These are phyloP conservation scores for Micronisus gabar DNA, from an alignment of 2,113 vertebrate species.

Conservation along the genomic window DNA sequence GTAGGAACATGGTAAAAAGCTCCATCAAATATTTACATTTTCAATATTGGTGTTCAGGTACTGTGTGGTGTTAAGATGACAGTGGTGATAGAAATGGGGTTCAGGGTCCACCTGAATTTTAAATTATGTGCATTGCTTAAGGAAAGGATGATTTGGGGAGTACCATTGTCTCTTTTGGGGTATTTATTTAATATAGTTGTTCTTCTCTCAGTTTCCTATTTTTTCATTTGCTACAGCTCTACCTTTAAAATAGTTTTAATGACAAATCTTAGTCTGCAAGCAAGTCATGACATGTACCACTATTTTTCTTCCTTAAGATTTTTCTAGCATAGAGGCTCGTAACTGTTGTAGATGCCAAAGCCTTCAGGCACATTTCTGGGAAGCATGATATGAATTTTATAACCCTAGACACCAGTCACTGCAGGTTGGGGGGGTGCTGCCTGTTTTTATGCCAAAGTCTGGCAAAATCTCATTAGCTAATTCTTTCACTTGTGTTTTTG, in stretches of 20 bases:
- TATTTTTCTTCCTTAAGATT: background rate
- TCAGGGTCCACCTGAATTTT: background rate
- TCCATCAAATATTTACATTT: constrained; percentile 33
- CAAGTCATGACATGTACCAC: background rate
- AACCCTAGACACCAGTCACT: background rate
- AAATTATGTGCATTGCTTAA: background rate
- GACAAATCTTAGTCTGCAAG: background rate
- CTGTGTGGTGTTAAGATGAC: background rate
- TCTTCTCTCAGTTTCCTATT: background rate
- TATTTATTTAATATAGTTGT: background rate
- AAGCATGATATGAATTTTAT: background rate
- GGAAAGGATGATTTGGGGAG: background rate
- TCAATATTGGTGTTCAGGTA: background rate
- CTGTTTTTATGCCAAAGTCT: background rate
- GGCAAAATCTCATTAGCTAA: background rate
- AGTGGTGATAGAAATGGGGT: background rate
- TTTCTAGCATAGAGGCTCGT: background rate
- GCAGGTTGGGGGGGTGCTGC: background rate
- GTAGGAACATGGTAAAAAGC: background rate
- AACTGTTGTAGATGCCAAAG: background rate
- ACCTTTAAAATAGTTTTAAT: background rate
- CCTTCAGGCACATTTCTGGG: background rate
- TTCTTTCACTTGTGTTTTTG: background rate
- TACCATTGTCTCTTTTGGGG: background rate
- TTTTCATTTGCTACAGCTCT: background rate